These are phyloP conservation scores for Hirudinaria manillensis DNA, from an alignment of 2,888 invertebrate species.

Conservation along the genomic window DNA sequence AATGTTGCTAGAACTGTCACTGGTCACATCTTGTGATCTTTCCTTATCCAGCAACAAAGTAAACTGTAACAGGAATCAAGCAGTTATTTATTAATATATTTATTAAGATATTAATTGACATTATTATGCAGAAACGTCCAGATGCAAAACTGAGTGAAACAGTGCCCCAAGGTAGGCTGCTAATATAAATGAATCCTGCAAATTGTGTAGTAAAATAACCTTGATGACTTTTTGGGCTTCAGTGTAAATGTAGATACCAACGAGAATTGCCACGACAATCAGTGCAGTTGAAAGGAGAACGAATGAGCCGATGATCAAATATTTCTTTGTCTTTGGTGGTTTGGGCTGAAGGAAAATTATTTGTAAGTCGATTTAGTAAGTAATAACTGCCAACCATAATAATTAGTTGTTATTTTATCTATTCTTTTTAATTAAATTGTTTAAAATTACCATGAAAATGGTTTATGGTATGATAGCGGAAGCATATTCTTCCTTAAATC, in stretches of 20 bases:
- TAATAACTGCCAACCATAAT: too few species aligned
- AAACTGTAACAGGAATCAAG: not conserved
- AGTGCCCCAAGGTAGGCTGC: too few species aligned
- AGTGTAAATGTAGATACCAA: constrained; percentile 25
- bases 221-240: constrained; percentile 23
- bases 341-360: not conserved
- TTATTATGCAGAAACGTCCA: too few species aligned
- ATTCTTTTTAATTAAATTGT: too few species aligned
- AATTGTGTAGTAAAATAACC: not conserved
- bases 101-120: too few species aligned
- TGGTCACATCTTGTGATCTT: not conserved
- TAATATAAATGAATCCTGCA: not conserved
- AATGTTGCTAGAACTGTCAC: not conserved
- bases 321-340: constrained; percentile 20
- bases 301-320: constrained; percentile 15
- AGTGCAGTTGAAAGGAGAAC: constrained; percentile 1
- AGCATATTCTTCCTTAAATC: too few species aligned
- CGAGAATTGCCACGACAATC: constrained; percentile 21
- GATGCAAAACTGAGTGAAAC: too few species aligned
- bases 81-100: too few species aligned
- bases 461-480: too few species aligned
- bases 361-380: too few species aligned
- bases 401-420: too few species aligned
- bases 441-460: too few species aligned
- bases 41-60: not conserved